Evolutionary conservation across 2,888 invertebrate species (phyloP).

Genomic region (Papilio elwesi): DNA sequence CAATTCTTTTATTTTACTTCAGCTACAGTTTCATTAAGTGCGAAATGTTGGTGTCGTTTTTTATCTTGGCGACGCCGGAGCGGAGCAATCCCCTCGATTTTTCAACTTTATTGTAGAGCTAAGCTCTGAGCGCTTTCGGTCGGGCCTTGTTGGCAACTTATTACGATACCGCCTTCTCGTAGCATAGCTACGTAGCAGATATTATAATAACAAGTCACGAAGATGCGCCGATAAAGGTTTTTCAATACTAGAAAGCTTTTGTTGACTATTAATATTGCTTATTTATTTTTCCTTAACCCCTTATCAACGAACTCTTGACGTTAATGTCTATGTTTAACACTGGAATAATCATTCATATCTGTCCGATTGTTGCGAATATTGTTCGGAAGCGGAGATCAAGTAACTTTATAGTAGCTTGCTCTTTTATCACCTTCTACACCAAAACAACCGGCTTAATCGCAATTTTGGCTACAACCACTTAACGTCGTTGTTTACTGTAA

Average conservation of each 20-base stretch:
- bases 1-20: conserved; percentile 77
- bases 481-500: too few relatives aligned
- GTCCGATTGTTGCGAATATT: neutral
- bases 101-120: conserved; percentile 78
- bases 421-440: too few relatives aligned
- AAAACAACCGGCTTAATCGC: too few relatives aligned
- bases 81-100: conserved; percentile 75
- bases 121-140: conserved; percentile 64
- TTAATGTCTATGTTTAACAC: neutral
- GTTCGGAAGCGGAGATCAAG: too few relatives aligned
- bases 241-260: conserved; percentile 2
- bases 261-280: conserved; percentile 12
- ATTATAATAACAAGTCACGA: conserved; percentile 39
- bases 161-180: conserved; percentile 60
- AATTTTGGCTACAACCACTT: too few relatives aligned
- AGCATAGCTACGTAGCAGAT: conserved; percentile 49
- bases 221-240: conserved; percentile 28
- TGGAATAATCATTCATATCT: neutral
- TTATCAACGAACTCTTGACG: neutral
- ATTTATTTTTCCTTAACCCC: conserved; percentile 4
- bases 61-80: conserved; percentile 70
- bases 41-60: conserved; percentile 78
- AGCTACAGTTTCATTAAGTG: conserved; percentile 82
- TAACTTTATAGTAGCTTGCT: too few relatives aligned
- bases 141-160: conserved; percentile 62